Evolutionary conservation across 2,113 vertebrate genomes (phyloP), one percentile per base, ranked within the genome.

Genomic region (Colaptes auratus): DNA sequence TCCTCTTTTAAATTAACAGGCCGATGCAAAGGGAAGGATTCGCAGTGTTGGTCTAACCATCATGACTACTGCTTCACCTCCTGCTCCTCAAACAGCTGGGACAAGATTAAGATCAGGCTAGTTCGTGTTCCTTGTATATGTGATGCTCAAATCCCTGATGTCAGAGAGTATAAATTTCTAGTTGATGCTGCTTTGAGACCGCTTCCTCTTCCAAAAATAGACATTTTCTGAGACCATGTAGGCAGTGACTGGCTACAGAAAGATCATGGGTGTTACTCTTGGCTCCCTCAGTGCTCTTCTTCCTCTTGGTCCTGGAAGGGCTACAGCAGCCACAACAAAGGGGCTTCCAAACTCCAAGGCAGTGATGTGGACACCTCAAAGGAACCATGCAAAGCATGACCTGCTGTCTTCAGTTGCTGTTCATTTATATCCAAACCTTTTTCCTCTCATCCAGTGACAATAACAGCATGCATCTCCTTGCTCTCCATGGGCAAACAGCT

Each of bases 251-350:
- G 24, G 55, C 61, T 16, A 61, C 44, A 27, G 39, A 27, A 39
- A 61, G 64, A n/a, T 11, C 42, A 48, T 3, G 3, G 69, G 21
- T 10, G 35, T 21, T 33, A 20, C 70, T 35, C 35, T 3, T 3
- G 13, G 31, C n/a, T 63, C 18, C 39, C 28, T 48, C 36, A 10
- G 25, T 3, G 13, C 31, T 36, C 10, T 2, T 58, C 79, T 44
- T 50, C 16, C 42, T 56, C 87, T 46, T n/a, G 15, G 21, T 35
- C 67, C 69, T 64, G 31, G 65, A 33, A 10, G 39, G 6, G 15
- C 55, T 44, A 44, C 3, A 0, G 39, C 66, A 55, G 63, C 30
- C 27, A 0, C 2, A n/a, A 35, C 3, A 33, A 63, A 46, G 10
- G 17, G 15, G 33, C 33, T 76, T 24, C 64, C 53, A 35, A 11